A percentile compares a stretch with the other conserved stretches of the same genome.
Evolutionary conservation across 2,113 vertebrate genomes (phyloP).

Genomic region (Bufo bufo): DNA sequence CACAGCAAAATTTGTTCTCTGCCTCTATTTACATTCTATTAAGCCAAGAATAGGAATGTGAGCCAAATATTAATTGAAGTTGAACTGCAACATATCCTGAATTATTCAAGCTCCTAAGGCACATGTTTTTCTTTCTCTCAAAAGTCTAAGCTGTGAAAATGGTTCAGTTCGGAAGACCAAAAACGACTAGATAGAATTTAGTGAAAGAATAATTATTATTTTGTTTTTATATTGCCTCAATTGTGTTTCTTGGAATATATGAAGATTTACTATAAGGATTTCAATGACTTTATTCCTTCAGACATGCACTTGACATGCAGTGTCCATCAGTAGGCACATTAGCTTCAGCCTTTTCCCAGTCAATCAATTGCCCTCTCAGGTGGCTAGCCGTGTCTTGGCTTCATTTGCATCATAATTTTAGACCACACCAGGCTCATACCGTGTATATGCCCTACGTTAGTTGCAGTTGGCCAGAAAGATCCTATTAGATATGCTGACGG

Average conservation of each 20-base stretch:
- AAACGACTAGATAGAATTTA: neutral
- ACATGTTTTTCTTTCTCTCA: constrained; percentile 26
- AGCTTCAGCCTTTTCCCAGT: too few species aligned
- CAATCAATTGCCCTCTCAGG: too few species aligned
- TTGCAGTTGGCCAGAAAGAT: too few species aligned
- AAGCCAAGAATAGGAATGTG: constrained; percentile 55
- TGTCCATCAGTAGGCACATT: too few species aligned
- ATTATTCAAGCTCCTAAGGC: constrained; percentile 54
- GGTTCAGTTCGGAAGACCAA: neutral
- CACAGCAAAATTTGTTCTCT: constrained; percentile 49
- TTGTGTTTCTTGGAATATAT: neutral
- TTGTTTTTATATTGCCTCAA: neutral
- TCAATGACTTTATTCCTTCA: too few species aligned
- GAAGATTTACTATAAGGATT: neutral
- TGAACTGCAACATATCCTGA: constrained; percentile 55
- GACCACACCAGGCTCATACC: too few species aligned
- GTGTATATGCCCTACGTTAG: too few species aligned
- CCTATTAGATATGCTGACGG: too few species aligned
- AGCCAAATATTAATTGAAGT: constrained; percentile 58
- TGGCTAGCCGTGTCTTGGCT: too few species aligned
- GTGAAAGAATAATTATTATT: neutral
- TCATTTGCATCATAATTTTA: too few species aligned
- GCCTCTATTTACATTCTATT: constrained; percentile 58
- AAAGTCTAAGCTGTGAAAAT: constrained; percentile 21
- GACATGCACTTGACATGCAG: too few species aligned